Conservation (phyloP, 2,113 vertebrate genomes). For the rabbit (Oryctolagus cuniculus) region DNA sequence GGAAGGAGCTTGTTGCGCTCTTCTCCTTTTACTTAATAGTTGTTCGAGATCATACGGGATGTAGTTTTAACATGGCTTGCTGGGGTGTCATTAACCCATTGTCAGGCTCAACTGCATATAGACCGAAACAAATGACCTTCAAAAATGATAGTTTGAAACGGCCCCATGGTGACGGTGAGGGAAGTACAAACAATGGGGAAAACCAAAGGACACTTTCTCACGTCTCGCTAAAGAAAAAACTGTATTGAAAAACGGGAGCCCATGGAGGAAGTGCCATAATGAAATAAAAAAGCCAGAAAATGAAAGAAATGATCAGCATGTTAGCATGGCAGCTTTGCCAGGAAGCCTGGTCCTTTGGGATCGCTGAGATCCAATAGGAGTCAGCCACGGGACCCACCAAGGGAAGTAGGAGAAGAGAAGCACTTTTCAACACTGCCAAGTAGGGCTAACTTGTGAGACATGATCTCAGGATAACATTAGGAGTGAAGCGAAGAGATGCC, state of each 20-base stretch:
- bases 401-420: not conserved
- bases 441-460: not conserved
- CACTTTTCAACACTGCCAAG: fast-evolving
- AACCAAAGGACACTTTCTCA: slow-evolving; percentile 83
- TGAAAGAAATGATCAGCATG: slow-evolving; percentile 21
- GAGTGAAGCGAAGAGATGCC: not conserved
- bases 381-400: not conserved
- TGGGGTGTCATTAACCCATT: slow-evolving; percentile 87
- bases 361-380: not conserved
- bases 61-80: slow-evolving; percentile 86
- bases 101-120: slow-evolving; percentile 81
- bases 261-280: slow-evolving; percentile 69
- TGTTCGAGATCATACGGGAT: slow-evolving; percentile 82
- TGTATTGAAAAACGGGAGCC: slow-evolving; percentile 80
- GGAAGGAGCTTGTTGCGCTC: slow-evolving; percentile 81
- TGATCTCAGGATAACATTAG: not conserved
- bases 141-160: slow-evolving; percentile 87
- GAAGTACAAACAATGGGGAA: slow-evolving; percentile 71
- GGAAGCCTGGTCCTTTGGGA: not conserved
- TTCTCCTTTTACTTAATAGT: slow-evolving; percentile 85
- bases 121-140: slow-evolving; percentile 89
- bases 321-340: not conserved
- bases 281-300: slow-evolving; percentile 73
- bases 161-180: slow-evolving; percentile 82
- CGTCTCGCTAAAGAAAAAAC: slow-evolving; percentile 82